A percentile compares a stretch with the other conserved stretches of the same genome.
Conservation (phyloP, 2,113 vertebrate genomes). For the Lates calcarifer region DNA sequence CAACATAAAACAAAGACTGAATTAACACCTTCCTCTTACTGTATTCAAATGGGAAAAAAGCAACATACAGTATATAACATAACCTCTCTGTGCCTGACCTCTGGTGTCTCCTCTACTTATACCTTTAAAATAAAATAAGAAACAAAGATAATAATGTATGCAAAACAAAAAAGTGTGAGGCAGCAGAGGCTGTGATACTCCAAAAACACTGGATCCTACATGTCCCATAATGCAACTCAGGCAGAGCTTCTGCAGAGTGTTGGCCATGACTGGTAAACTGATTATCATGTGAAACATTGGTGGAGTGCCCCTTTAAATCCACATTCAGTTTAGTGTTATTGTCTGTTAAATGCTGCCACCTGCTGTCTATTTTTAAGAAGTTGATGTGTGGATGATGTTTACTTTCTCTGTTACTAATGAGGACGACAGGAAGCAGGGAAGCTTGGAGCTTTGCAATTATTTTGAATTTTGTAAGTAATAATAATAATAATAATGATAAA, state of each 20-base stretch:
- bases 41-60: not conserved
- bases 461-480: no score
- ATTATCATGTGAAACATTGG: not conserved
- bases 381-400: not conserved
- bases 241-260: not conserved
- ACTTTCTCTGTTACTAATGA: not conserved
- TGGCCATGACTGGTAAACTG: not conserved
- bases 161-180: no score
- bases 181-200: no score
- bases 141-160: not conserved
- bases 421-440: not conserved
- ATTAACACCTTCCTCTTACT: not conserved
- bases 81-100: no score
- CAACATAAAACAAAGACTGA: not conserved
- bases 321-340: not conserved
- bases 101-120: no score
- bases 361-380: conserved; percentile 28
- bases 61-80: no score
- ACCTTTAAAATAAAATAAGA: no score
- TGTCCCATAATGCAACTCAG: not conserved
- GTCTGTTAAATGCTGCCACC: conserved; percentile 53
- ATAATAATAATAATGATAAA: not conserved
- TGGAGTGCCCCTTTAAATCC: not conserved
- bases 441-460: not conserved
- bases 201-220: not conserved